These are phyloP conservation scores for Poecilia latipinna DNA, from an alignment of 2,113 vertebrate species.

Conservation along the genomic window DNA sequence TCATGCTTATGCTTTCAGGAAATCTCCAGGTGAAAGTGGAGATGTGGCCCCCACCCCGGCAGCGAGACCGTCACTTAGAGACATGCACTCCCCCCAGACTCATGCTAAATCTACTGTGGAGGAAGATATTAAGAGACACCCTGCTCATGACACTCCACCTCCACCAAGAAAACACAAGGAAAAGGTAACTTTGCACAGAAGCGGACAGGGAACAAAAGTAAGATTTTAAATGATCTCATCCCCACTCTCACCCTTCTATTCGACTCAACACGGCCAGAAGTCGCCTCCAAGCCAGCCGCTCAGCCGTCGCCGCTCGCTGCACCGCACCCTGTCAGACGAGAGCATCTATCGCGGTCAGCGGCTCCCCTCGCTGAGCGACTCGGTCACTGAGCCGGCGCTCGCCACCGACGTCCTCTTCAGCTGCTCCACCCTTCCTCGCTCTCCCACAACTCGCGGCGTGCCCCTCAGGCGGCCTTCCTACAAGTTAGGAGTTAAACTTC, in stretches of 20 bases:
- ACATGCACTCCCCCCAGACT: constrained; percentile 90
- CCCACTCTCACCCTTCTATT: background rate
- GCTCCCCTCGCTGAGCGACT: constrained; percentile 85
- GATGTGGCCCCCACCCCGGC: constrained; percentile 83
- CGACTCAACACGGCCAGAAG: constrained; percentile 79
- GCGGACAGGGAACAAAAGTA: background rate
- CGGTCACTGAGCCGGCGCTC: constrained; percentile 84
- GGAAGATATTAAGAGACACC: constrained; percentile 93
- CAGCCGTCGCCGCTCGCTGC: constrained; percentile 88
- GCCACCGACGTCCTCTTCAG: constrained; percentile 93
- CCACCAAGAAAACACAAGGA: constrained; percentile 83
- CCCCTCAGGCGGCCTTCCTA: constrained; percentile 93
- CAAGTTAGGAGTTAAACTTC: constrained; percentile 94
- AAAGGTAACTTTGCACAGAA: constrained; percentile 80
- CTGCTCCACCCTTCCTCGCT: constrained; percentile 90
- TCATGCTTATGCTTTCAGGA: constrained; percentile 72
- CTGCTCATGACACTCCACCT: constrained; percentile 87
- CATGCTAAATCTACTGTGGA: constrained; percentile 90
- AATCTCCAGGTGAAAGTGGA: constrained; percentile 89
- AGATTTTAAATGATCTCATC: background rate
- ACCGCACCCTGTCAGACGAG: constrained; percentile 96
- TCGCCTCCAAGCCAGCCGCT: constrained; percentile 82
- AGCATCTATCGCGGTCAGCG: constrained; percentile 96
- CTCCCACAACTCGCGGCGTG: constrained; percentile 92
- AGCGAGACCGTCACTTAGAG: constrained; percentile 89